Evolutionary conservation across 1,140 invertebrate species (phyloP), one percentile per base, ranked within the genome.

Genomic region (Hydropsyche tenuis): DNA sequence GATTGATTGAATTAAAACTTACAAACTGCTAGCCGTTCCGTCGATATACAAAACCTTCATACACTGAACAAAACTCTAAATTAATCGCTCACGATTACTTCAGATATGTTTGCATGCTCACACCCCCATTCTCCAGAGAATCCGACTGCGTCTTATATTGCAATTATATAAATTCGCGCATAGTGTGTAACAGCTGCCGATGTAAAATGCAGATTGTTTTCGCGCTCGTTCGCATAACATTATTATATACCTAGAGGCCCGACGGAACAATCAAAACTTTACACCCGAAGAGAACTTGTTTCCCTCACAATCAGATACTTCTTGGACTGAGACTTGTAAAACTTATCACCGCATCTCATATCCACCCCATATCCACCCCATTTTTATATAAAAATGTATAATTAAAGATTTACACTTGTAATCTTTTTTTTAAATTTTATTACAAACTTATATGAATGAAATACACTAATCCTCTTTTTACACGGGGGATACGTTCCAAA

Each of bases 201-300:
- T 76, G 75, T 76, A 73, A 76, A 73, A 76, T 76, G 75, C 75
- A 76, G 75, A 76, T 76, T 74, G 75, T 73, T 71, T 72, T 63
- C 68, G 68, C 71, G 72, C 51, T 69, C 60, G 65, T 66, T 48
- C 71, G 74, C 74, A 75, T 75, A 75, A 72, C 56, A 75, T 75
- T 75, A 75, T 37, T 37, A 37, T 37, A 37, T 9, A 37, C 20
- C 64, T 60, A 46, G 37, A 27, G 43, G 42, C 30, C 65, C 63
- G 63, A 9, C 71, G 66, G 69, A 73, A 73, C 70, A 73, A 70
- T 73, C 68, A 60, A 46, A 76, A 76, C 66, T 76, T 76, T 72
- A 68, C 56, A 62, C 66, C 56, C 6, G 56, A 25, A 3, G 3
- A 51, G 48, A 51, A n/a, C 48, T 51, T n/a, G n/a, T n/a, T n/a